Evolutionary conservation across 2,113 vertebrate genomes (phyloP), one percentile per base, ranked within the genome.

Genomic region (Todiramphus saurophagus): DNA sequence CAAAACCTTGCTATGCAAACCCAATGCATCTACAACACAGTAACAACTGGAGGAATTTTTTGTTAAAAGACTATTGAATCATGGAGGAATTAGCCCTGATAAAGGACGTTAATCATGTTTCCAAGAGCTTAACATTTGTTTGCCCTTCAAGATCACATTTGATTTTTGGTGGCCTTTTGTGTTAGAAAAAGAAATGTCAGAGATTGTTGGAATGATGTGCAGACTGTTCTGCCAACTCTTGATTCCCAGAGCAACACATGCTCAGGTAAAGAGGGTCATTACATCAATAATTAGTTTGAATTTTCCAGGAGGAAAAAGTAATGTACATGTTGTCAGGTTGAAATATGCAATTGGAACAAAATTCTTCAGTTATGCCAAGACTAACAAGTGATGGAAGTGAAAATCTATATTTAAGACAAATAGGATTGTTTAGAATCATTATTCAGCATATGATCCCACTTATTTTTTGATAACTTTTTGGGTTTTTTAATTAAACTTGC

Each of bases 261-360:
- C 20, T 85, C 92, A 95, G 93, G 96, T 95, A 84, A 89, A 95
- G 43, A 74, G 9, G 50, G 83, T 89, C 44, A 87, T 80, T 94
- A 85, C 8, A 4, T 89, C 86, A 94, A 64, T 76, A 91, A 80
- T 93, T 89, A 92, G 50, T 50, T 79, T 43, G 53, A 87, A 58
- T 86, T 87, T 96, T 93, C 95, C 92, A 87, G 67, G 81, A 94
- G 93, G 67, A 87, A 92, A 83, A 89, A 74, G 31, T 41, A 90
- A 91, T 1, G 1, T 56, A 48, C 81, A 63, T 83, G 55, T 86
- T 80, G 25, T 96, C 62, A 73, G 77, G 58, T 93, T 87, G 94
- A 93, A 92, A 94, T 94, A 91, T 79, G 46, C 28, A 89, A 46
- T 89, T 81, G 83, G 94, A 93, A 95, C 86, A 96, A 84, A 93